These are phyloP conservation scores for Sciaenops ocellatus DNA, from an alignment of 2,797 vertebrate species.

Conservation along the genomic window DNA sequence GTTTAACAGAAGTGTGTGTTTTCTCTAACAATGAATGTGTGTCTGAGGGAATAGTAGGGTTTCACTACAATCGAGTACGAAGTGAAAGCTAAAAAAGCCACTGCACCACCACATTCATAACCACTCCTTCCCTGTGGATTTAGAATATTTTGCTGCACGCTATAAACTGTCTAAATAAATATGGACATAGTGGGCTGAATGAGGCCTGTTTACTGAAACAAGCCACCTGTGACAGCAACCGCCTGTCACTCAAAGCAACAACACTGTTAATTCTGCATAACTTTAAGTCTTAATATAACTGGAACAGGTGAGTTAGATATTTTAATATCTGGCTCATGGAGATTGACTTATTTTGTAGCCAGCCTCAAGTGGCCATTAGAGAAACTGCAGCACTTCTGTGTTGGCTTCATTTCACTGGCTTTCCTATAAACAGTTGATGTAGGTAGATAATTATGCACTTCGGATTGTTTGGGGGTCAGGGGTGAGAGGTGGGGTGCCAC, in stretches of 20 bases:
- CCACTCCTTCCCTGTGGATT: slow-evolving; percentile 12
- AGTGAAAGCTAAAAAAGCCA: slow-evolving; percentile 33
- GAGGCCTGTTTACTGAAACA: no score
- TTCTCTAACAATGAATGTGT: neutral
- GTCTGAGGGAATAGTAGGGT: neutral
- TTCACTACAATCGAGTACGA: slow-evolving; percentile 6
- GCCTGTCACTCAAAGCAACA: no score
- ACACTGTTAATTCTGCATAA: no score
- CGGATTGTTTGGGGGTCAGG: neutral
- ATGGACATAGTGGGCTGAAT: no score
- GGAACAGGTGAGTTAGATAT: no score
- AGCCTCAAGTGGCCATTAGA: no score
- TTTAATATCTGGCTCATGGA: no score
- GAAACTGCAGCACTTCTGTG: no score
- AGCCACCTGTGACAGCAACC: no score
- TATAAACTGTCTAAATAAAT: no score
- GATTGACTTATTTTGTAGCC: no score
- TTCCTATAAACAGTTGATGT: slow-evolving; percentile 5
- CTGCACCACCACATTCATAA: slow-evolving; percentile 21
- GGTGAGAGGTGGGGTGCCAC: neutral
- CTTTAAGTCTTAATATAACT: no score
- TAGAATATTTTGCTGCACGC: slow-evolving; percentile 27
- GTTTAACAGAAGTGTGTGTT: slow-evolving; percentile 3
- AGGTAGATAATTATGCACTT: neutral
- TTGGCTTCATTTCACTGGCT: neutral